A percentile compares a stretch with the other conserved stretches of the same genome.
phyloP scores from a whole-genome alignment of 2,888 invertebrate species.

The Tetragonisca angustula region DNA sequence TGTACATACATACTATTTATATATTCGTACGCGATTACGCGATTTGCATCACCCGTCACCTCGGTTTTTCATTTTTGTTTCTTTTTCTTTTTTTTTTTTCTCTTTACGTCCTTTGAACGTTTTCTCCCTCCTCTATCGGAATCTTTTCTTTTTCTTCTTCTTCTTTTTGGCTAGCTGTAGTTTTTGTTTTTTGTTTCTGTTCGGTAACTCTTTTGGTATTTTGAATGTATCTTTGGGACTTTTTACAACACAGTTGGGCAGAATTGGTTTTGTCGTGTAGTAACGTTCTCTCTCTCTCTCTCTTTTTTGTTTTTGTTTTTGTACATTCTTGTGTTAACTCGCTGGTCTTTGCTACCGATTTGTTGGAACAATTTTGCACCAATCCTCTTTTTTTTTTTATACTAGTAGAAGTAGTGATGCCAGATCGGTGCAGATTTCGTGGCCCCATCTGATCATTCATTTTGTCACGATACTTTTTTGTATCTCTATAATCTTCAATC shows the following conservation, averaged over 20 bases:
- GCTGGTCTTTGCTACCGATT: conserved; percentile 52
- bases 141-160: conserved; percentile 9
- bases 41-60: conserved; percentile 58
- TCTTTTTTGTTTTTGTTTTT: conserved; percentile 41
- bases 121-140: conserved; percentile 37
- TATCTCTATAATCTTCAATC: too few species aligned
- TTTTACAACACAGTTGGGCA: conserved; percentile 34
- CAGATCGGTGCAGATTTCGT: conserved; percentile 61
- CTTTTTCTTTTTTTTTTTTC: neutral
- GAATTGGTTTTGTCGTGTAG: conserved; percentile 31
- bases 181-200: conserved; percentile 59
- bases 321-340: conserved; percentile 38
- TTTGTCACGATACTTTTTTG: too few species aligned
- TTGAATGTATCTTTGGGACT: conserved; percentile 53
- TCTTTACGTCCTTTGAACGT: conserved; percentile 38
- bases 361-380: conserved; percentile 57
- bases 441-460: neutral
- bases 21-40: conserved; percentile 33
- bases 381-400: conserved; percentile 59
- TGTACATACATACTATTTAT: conserved; percentile 40
- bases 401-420: conserved; percentile 61
- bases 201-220: conserved; percentile 32
- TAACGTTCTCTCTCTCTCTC: conserved; percentile 16
- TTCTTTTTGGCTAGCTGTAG: conserved; percentile 49
- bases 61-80: conserved; percentile 33